phyloP scores from a whole-genome alignment of 2,888 invertebrate species.

The Bugulina stolonifera region DNA sequence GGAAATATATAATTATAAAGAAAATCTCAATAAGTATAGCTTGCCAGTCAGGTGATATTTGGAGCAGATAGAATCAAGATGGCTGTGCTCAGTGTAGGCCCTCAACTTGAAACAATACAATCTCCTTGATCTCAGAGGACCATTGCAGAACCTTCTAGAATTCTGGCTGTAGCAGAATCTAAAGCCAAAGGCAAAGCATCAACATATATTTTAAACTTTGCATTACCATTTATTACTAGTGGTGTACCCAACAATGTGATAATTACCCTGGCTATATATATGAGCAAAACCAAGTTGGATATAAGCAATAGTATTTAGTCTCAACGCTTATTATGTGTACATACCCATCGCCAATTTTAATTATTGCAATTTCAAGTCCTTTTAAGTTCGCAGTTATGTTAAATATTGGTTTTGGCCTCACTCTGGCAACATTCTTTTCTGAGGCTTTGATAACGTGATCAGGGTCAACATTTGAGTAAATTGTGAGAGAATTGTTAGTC shows the following conservation, averaged over 20 bases:
- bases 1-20: no score
- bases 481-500: neutral
- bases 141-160: neutral
- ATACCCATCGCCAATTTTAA: neutral
- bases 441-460: neutral
- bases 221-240: no score
- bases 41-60: neutral
- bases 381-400: neutral
- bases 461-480: neutral
- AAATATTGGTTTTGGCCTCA: neutral
- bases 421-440: neutral
- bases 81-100: neutral
- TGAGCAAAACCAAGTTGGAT: no score
- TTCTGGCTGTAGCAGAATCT: neutral
- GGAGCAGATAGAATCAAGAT: neutral
- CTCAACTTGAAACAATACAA: neutral
- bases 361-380: neutral
- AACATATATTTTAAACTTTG: no score
- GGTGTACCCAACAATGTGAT: no score
- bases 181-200: no score
- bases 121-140: neutral
- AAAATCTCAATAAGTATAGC: no score
- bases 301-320: no score
- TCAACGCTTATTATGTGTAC: no score
- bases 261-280: no score